Conservation (phyloP, 2,113 vertebrate genomes). For the Brachionichthys hirsutus region DNA sequence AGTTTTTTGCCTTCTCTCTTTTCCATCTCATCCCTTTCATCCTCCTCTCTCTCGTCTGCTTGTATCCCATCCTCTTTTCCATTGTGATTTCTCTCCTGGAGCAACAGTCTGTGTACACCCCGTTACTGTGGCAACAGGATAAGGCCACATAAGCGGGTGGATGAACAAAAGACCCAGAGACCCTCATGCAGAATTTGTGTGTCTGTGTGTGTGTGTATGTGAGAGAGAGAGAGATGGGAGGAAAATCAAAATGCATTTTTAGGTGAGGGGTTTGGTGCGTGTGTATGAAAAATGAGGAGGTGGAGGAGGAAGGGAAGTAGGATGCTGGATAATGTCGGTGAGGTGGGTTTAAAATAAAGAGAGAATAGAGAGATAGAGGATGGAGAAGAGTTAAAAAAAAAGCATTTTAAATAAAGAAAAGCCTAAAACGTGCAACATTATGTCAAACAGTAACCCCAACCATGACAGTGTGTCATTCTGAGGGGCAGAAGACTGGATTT, state of each 20-base stretch:
- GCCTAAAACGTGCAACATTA: conserved; percentile 28
- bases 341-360: conserved; percentile 57
- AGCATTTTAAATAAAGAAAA: conserved; percentile 17
- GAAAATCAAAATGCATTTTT: conserved; percentile 66
- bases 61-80: conserved; percentile 39
- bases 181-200: conserved; percentile 36
- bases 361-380: conserved; percentile 14
- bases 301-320: conserved; percentile 6
- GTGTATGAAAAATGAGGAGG: conserved; percentile 37
- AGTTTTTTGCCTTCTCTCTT: conserved; percentile 1
- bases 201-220: not conserved
- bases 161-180: conserved; percentile 73
- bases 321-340: conserved; percentile 53
- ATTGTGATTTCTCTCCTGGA: conserved; percentile 47
- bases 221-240: conserved; percentile 16
- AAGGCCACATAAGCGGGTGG: conserved; percentile 65
- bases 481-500: conserved; percentile 5
- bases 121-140: conserved; percentile 60
- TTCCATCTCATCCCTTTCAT: conserved; percentile 20
- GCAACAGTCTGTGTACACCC: conserved; percentile 66
- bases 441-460: conserved; percentile 20
- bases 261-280: conserved; percentile 45
- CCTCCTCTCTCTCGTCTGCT: conserved; percentile 22
- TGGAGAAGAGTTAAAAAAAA: conserved; percentile 29
- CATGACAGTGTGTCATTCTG: not conserved